phyloP scores from a whole-genome alignment of 2,113 vertebrate genomes.

The Thunnus maccoyii region DNA sequence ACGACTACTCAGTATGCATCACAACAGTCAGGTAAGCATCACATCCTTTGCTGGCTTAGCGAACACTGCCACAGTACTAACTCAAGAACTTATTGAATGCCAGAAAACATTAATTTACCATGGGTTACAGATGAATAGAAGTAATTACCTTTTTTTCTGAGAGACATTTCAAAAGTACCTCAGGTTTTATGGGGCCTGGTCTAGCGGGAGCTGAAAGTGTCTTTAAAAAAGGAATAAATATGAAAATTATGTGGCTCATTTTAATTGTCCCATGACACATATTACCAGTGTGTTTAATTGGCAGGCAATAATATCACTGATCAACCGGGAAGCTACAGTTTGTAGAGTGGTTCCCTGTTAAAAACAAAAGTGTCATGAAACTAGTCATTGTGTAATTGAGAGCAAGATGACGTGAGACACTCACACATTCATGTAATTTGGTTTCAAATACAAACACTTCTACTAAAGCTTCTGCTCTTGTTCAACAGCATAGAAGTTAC shows the following conservation, averaged over 20 bases:
- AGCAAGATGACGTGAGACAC: not conserved
- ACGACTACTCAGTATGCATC: slow-evolving; percentile 56
- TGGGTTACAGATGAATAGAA: slow-evolving; percentile 62
- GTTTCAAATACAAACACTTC: no score
- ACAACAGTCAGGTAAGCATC: slow-evolving; percentile 40
- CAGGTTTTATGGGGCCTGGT: slow-evolving; percentile 31
- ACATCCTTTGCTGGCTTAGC: slow-evolving; percentile 31
- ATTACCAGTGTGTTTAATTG: slow-evolving; percentile 34
- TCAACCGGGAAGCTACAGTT: slow-evolving; percentile 30
- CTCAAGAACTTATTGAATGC: slow-evolving; percentile 53
- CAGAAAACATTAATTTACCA: slow-evolving; percentile 69
- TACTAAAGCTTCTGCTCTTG: slow-evolving; percentile 2
- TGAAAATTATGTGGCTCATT: slow-evolving; percentile 52
- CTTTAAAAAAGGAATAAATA: slow-evolving; percentile 50
- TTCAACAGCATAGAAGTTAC: not conserved
- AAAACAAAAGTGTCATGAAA: not conserved
- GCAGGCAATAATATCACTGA: slow-evolving; percentile 20
- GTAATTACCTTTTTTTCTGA: slow-evolving; percentile 58
- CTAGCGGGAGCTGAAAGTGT: slow-evolving; percentile 28
- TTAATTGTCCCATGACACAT: slow-evolving; percentile 29
- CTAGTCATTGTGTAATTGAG: not conserved
- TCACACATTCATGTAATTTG: no score
- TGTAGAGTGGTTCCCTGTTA: not conserved
- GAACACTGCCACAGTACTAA: slow-evolving; percentile 37
- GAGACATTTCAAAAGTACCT: slow-evolving; percentile 64